Conservation (phyloP, 2,888 invertebrate genomes). For the Cremastinae sp. region DNA sequence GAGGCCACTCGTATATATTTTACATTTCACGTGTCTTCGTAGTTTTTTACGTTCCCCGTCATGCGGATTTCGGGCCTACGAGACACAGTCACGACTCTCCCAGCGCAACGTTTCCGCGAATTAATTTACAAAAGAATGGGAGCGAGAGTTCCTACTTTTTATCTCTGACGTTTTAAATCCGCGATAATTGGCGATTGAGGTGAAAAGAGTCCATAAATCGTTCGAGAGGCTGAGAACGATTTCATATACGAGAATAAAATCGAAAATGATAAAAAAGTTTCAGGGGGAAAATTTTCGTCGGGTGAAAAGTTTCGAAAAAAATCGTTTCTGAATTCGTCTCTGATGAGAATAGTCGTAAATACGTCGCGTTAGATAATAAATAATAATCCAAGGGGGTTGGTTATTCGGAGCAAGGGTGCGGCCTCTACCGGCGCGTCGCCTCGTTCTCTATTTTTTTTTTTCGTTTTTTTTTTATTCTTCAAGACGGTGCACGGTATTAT, state of each 20-base stretch:
- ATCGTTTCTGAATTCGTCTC: conserved; percentile 47
- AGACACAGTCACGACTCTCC: too few species aligned
- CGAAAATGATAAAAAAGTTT: too few species aligned
- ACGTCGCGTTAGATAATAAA: conserved; percentile 69
- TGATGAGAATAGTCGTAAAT: conserved; percentile 63
- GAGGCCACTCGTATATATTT: neutral
- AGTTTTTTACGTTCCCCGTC: neutral
- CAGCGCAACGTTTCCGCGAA: conserved; percentile 37
- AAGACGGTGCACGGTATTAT: conserved; percentile 14
- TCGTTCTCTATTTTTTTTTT: conserved; percentile 37
- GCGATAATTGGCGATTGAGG: conserved; percentile 20
- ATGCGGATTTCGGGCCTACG: conserved; percentile 29
- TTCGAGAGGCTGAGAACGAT: neutral
- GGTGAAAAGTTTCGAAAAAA: conserved; percentile 22
- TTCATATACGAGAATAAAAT: neutral
- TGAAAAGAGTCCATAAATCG: neutral
- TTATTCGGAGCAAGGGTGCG: conserved; percentile 44
- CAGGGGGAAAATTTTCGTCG: too few species aligned
- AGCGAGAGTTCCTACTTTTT: conserved; percentile 1
- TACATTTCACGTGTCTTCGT: neutral
- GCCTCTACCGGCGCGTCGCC: conserved; percentile 29
- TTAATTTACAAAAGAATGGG: conserved; percentile 44
- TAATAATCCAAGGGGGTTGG: conserved; percentile 70
- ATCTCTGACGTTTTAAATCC: neutral
- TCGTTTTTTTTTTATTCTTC: neutral